Evolutionary conservation across 2,888 invertebrate species (phyloP).

Genomic region (Lasioglossum calceatum): DNA sequence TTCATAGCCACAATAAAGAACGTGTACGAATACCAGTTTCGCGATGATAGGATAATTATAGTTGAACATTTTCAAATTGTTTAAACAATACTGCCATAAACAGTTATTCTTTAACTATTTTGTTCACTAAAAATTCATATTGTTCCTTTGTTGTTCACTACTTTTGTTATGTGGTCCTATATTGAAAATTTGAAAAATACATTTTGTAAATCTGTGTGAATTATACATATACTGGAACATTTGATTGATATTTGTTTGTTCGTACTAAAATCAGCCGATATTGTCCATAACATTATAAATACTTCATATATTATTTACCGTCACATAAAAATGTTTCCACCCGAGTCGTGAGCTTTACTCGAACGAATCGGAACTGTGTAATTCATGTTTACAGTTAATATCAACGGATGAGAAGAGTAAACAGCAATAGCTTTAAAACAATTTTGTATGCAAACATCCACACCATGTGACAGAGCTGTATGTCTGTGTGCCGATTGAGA

Average conservation of each 20-base stretch:
- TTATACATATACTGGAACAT: no score
- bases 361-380: neutral
- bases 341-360: neutral
- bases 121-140: no score
- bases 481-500: neutral
- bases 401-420: neutral
- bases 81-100: no score
- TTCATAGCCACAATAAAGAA: neutral
- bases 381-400: neutral
- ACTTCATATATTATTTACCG: neutral
- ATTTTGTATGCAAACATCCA: conserved; percentile 30
- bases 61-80: no score
- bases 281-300: neutral
- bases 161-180: no score
- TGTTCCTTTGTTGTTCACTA: no score
- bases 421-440: neutral
- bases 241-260: neutral
- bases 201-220: no score
- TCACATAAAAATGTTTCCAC: neutral
- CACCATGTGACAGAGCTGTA: neutral
- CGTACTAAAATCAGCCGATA: neutral
- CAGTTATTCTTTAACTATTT: no score
- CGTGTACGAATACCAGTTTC: neutral
- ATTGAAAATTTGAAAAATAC: no score
- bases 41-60: neutral